Base-by-base conservation (phyloP, 2,888 invertebrate genomes). In the Lottia scabra region DNA sequence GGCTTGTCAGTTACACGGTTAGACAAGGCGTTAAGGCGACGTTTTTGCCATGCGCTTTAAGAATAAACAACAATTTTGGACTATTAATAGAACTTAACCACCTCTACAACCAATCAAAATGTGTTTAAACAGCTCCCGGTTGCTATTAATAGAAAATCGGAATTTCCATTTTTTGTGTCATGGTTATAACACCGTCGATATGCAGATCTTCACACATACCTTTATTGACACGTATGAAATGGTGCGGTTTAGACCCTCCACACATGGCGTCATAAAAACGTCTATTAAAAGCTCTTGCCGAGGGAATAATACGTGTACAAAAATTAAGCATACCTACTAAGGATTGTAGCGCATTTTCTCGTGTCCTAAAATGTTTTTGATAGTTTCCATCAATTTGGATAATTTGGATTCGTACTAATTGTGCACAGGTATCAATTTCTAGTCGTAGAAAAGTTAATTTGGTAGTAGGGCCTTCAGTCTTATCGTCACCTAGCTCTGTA, bases 251-350 rank as follows among this genome's bases (percentile, higher is more conserved):
- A 62, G 16, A 16, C 23, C 68, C 48, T 6, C 68, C 74, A 5
- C 48, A 30, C 63, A 68, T 67, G 27, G 70, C 64, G 63, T 74
- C 66, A 69, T 69, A 69, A 64, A 71, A 74, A 6, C 72, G 46
- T 23, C 69, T 68, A 19, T 71, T 74, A 15, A 71, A 74, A 5
- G 71, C 67, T 23, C 67, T 44, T 15, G 44, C 68, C 64, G 67
- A 48, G 8, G 63, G 19, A n/a, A 68, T 56, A 23, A 68, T 63
- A 27, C 62, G 68, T 23, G 63, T 45, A 44, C 67, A 74, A 23
- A 71, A 71, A 48, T 48, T 48, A 16, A 48, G 19, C 19, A 19
- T 48, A 19, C 48, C 12, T 8, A 48, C 15, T 44, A 66, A 43
- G 44, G 66, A 19, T 19, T 66, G 66, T 23, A 66, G 12, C 16